These are phyloP conservation scores for Oxyruncus cristatus DNA, from an alignment of 2,113 vertebrate species.

Conservation along the genomic window DNA sequence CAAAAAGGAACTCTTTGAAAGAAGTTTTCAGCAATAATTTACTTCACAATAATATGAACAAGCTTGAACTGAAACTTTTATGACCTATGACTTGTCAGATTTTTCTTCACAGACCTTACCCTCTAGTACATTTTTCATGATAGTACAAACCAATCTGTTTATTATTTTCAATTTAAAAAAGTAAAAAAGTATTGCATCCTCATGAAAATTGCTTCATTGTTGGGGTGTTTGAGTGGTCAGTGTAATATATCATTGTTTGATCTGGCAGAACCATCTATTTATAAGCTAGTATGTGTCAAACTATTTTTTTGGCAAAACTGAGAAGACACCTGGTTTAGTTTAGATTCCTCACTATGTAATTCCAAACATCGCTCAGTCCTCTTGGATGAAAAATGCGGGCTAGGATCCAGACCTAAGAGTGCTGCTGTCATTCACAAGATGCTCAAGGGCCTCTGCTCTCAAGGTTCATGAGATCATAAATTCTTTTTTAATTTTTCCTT, in stretches of 20 bases:
- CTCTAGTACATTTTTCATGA: slow-evolving; percentile 59
- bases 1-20: slow-evolving; percentile 40
- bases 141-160: slow-evolving; percentile 59
- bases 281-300: slow-evolving; percentile 68
- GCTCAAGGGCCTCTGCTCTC: slow-evolving; percentile 53
- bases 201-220: slow-evolving; percentile 59
- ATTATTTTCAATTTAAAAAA: slow-evolving; percentile 58
- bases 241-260: slow-evolving; percentile 68
- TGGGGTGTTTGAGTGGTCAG: slow-evolving; percentile 58
- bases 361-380: slow-evolving; percentile 58
- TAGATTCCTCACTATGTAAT: slow-evolving; percentile 55
- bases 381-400: slow-evolving; percentile 48
- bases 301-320: slow-evolving; percentile 61
- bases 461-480: slow-evolving; percentile 63
- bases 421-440: slow-evolving; percentile 58
- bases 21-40: slow-evolving; percentile 65
- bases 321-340: slow-evolving; percentile 72
- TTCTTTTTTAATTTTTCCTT: slow-evolving; percentile 29
- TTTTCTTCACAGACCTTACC: slow-evolving; percentile 58
- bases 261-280: slow-evolving; percentile 67
- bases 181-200: slow-evolving; percentile 31
- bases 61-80: slow-evolving; percentile 60
- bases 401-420: slow-evolving; percentile 39
- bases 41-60: slow-evolving; percentile 48
- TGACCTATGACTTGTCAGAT: slow-evolving; percentile 63